Conservation (phyloP, 2,797 vertebrate genomes). For the Nyctibius grandis region DNA sequence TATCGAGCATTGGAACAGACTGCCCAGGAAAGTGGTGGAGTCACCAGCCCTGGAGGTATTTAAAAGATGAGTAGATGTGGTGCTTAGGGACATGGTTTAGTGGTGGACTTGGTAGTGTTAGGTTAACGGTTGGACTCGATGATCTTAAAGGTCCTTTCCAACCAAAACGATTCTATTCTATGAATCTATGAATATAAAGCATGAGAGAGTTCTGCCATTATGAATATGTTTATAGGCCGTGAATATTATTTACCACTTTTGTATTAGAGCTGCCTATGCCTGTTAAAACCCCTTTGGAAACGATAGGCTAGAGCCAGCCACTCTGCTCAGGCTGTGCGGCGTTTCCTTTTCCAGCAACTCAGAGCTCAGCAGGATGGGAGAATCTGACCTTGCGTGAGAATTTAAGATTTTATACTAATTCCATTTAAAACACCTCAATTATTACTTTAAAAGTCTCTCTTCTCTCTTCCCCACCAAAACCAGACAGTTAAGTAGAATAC, state of each 20-base stretch:
- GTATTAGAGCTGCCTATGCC: not conserved
- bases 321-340: not conserved
- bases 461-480: not conserved
- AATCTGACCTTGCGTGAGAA: not conserved
- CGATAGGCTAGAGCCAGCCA: not conserved
- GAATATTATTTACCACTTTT: not conserved
- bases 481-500: not conserved
- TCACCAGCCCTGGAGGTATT: too few relatives aligned
- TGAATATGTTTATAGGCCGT: not conserved
- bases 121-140: too few relatives aligned
- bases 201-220: not conserved
- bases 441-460: not conserved
- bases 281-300: not conserved
- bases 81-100: too few relatives aligned
- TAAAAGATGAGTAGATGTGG: too few relatives aligned
- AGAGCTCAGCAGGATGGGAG: not conserved
- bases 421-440: not conserved
- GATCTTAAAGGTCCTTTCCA: too few relatives aligned
- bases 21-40: too few relatives aligned
- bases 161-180: too few relatives aligned
- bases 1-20: too few relatives aligned
- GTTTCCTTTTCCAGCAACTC: not conserved
- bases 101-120: too few relatives aligned
- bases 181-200: not conserved
- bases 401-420: not conserved